Percentiles rank a stretch among this genome's conserved stretches.
Conservation (phyloP, 2,113 vertebrate genomes). For the Galemys pyrenaicus region DNA sequence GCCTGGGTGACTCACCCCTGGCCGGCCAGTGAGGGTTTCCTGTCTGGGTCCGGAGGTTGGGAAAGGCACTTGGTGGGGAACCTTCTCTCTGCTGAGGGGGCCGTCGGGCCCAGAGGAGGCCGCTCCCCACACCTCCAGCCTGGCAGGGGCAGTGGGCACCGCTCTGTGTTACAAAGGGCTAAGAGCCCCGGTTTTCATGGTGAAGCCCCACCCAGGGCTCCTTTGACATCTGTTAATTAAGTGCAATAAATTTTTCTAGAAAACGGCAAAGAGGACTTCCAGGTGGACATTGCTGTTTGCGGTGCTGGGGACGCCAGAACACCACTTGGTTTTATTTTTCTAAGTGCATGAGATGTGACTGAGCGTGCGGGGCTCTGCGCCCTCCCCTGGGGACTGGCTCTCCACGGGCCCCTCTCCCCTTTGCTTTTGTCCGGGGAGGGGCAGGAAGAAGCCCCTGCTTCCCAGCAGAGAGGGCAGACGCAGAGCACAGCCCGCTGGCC, state of each 20-base stretch:
- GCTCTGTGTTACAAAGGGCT: background rate
- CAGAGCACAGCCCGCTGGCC: constrained; percentile 55
- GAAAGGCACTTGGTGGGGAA: background rate
- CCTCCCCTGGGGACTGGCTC: constrained; percentile 59
- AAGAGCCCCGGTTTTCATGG: constrained; percentile 33
- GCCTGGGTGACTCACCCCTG: background rate
- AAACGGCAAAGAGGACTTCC: constrained; percentile 78
- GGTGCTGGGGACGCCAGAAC: constrained; percentile 62
- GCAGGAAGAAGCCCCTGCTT: constrained; percentile 11
- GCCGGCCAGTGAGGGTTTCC: background rate
- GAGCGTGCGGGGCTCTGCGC: constrained; percentile 63
- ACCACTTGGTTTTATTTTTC: constrained; percentile 81
- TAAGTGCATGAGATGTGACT: constrained; percentile 74
- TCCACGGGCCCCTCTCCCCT: constrained; percentile 46
- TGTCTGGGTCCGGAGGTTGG: background rate
- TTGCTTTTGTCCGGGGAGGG: background rate
- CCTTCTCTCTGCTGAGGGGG: background rate
- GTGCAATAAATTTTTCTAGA: constrained; percentile 82
- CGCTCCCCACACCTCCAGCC: background rate
- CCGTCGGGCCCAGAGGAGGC: background rate
- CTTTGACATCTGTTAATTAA: constrained; percentile 78
- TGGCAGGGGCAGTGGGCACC: background rate
- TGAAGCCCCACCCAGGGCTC: constrained; percentile 59
- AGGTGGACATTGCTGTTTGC: constrained; percentile 71
- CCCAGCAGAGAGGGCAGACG: constrained; percentile 47